These are phyloP conservation scores for Geodia barretti DNA, from an alignment of 37 sponge, comb jelly and placozoan genomes.

Conservation along the genomic window DNA sequence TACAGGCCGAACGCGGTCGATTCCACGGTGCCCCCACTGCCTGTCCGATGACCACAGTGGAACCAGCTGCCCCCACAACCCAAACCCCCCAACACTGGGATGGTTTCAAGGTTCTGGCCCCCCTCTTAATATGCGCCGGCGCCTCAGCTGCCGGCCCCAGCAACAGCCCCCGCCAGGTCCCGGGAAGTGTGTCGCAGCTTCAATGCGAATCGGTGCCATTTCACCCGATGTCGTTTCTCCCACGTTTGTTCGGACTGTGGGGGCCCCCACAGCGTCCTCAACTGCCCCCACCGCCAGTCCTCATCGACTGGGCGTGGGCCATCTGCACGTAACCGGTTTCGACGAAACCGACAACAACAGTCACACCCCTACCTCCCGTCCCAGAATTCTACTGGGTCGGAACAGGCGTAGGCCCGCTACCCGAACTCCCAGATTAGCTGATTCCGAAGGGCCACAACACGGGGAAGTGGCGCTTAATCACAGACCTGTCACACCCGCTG, in stretches of 20 bases:
- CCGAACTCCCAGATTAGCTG: no score
- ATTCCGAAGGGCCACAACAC: background rate
- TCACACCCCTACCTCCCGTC: no score
- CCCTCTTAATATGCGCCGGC: background rate
- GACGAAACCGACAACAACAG: no score
- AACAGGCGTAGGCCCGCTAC: no score
- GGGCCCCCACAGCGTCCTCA: background rate
- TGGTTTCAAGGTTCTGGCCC: background rate
- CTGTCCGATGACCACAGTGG: constrained; percentile 1
- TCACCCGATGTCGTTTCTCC: background rate
- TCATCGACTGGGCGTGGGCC: no score
- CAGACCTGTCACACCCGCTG: constrained; percentile 42
- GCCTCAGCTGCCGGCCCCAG: background rate
- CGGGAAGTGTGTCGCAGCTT: background rate
- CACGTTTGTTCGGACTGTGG: constrained; percentile 6
- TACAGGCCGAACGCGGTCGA: constrained; percentile 8
- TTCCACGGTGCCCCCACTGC: constrained; percentile 22
- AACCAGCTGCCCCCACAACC: constrained; percentile 13
- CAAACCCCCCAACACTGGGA: background rate
- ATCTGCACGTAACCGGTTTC: no score
- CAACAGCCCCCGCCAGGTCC: background rate
- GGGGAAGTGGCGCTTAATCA: constrained; percentile 36
- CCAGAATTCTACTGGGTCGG: no score
- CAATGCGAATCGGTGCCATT: constrained; percentile 9
- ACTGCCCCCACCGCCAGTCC: background rate